Evolutionary conservation across 2,888 invertebrate genomes (phyloP).

Genomic region (Drepanosiphum platanoidis): DNA sequence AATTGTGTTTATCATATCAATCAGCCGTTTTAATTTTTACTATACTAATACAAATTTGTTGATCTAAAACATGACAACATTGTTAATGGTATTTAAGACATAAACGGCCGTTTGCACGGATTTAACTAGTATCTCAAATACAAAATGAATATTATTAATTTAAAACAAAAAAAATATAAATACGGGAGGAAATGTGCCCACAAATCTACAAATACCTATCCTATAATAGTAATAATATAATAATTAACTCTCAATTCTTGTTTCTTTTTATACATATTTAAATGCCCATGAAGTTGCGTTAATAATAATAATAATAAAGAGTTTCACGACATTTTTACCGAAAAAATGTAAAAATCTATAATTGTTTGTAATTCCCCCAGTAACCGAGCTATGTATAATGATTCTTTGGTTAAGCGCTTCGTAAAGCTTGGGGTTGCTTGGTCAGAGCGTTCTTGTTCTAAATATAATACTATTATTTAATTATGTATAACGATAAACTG

Average conservation of each 20-base stretch:
- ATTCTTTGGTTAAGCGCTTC: constrained; percentile 58
- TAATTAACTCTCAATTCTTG: constrained; percentile 38
- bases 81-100: constrained; percentile 27
- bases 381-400: constrained; percentile 51
- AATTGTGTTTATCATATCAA: constrained; percentile 55
- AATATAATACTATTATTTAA: constrained; percentile 46
- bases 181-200: constrained; percentile 46
- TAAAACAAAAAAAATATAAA: constrained; percentile 42
- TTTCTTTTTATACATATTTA: constrained; percentile 35
- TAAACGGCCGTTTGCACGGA: constrained; percentile 32
- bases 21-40: constrained; percentile 56
- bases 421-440: constrained; percentile 55
- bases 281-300: constrained; percentile 61
- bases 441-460: constrained; percentile 56
- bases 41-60: constrained; percentile 32
- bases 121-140: constrained; percentile 39
- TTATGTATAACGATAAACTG: constrained; percentile 53
- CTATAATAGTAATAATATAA: constrained; percentile 45
- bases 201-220: constrained; percentile 43
- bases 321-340: constrained; percentile 42
- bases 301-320: constrained; percentile 44
- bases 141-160: constrained; percentile 32
- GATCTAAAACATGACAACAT: constrained; percentile 26
- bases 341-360: constrained; percentile 38
- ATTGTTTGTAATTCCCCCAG: constrained; percentile 47